These are phyloP conservation scores for Leptopterna dolabrata DNA, from an alignment of 2,888 invertebrate species.

Conservation along the genomic window DNA sequence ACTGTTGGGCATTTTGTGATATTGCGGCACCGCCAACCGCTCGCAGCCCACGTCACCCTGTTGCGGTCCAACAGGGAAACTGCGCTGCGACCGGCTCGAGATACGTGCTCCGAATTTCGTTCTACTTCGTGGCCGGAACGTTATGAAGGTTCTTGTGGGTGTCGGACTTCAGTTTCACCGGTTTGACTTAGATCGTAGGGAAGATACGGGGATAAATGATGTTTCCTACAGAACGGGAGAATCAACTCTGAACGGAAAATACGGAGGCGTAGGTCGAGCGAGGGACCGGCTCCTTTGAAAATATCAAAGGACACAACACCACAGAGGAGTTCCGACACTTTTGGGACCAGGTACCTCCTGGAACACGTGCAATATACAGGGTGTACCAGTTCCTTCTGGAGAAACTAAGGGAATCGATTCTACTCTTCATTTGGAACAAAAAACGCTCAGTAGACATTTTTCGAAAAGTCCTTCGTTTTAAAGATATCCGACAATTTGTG, in stretches of 20 bases:
- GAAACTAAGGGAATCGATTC: too few relatives aligned
- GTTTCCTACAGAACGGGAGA: background rate
- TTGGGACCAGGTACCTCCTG: too few relatives aligned
- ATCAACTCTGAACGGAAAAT: background rate
- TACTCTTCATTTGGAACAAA: too few relatives aligned
- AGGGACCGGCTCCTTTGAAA: background rate
- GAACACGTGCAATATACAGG: too few relatives aligned
- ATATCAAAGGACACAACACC: too few relatives aligned
- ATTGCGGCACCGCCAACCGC: too few relatives aligned
- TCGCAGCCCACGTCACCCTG: background rate
- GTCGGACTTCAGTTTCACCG: slow-evolving; percentile 2
- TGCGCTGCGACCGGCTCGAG: background rate
- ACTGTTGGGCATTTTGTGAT: too few relatives aligned
- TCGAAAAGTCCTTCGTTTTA: too few relatives aligned
- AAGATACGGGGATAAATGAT: background rate
- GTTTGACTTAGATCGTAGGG: background rate
- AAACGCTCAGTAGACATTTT: too few relatives aligned
- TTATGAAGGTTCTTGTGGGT: slow-evolving; percentile 5
- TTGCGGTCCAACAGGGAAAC: background rate
- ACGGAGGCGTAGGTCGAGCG: background rate
- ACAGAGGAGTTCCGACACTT: too few relatives aligned
- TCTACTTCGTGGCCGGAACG: background rate
- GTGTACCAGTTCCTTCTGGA: too few relatives aligned
- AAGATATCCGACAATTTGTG: too few relatives aligned
- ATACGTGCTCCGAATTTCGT: background rate